phyloP scores from a whole-genome alignment of 1,140 invertebrate genomes.

The Hylyphantes graminicola region DNA sequence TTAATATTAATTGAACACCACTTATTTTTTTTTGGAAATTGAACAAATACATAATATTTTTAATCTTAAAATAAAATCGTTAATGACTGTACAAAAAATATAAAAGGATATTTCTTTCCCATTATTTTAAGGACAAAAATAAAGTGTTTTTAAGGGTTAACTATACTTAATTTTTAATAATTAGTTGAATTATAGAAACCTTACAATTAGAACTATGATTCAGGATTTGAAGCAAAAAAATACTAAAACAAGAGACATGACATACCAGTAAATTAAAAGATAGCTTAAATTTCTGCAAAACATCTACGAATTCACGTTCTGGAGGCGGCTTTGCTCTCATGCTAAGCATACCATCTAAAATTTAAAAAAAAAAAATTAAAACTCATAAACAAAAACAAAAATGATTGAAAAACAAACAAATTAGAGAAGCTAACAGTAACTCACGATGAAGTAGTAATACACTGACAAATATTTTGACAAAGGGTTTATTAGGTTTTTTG shows the following conservation, averaged over 20 bases:
- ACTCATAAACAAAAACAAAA: too few species aligned
- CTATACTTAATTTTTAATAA: slow-evolving; percentile 1
- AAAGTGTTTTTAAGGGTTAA: not conserved
- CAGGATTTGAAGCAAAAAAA: not conserved
- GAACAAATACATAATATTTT: too few species aligned
- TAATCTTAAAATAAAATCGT: too few species aligned
- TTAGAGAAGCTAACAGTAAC: too few species aligned
- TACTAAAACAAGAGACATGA: not conserved
- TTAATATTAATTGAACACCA: too few species aligned
- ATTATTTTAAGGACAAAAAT: not conserved
- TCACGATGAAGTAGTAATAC: too few species aligned
- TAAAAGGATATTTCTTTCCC: too few species aligned
- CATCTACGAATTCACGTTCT: slow-evolving; percentile 96
- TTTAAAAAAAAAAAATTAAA: not conserved
- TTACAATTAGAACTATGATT: not conserved
- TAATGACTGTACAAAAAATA: too few species aligned
- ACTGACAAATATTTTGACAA: too few species aligned
- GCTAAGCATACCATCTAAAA: slow-evolving; percentile 59
- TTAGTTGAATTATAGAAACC: not conserved
- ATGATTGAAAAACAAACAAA: not conserved
- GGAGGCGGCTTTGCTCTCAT: slow-evolving; percentile 89
- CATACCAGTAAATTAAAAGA: slow-evolving; percentile 92
- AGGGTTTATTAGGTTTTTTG: too few species aligned
- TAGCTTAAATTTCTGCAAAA: slow-evolving; percentile 98
- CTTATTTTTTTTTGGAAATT: too few species aligned